phyloP scores from a whole-genome alignment of 2,797 vertebrate species.

The Streptopelia turtur region DNA sequence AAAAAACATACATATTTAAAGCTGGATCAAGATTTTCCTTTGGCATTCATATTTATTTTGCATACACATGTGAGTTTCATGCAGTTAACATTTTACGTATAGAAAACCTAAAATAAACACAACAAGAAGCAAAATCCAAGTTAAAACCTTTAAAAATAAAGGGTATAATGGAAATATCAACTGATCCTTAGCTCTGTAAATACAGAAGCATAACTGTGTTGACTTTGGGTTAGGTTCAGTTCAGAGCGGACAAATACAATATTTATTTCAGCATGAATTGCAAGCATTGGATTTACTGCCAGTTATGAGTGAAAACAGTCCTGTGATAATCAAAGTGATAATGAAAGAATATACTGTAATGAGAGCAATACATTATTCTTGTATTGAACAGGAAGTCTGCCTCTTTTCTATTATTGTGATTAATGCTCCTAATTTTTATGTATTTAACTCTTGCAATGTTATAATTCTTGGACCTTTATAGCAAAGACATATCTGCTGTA shows the following conservation, averaged over 20 bases:
- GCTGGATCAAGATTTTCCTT: background rate
- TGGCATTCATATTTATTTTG: slow-evolving; percentile 34
- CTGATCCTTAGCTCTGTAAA: slow-evolving; percentile 56
- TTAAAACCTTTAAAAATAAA: slow-evolving; percentile 63
- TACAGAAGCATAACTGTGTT: slow-evolving; percentile 52
- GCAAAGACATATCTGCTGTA: background rate
- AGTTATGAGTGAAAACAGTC: slow-evolving; percentile 33
- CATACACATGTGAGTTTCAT: slow-evolving; percentile 16
- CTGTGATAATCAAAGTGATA: slow-evolving; percentile 45
- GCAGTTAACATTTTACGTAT: slow-evolving; percentile 58
- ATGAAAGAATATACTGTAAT: slow-evolving; percentile 8
- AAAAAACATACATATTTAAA: slow-evolving; percentile 19
- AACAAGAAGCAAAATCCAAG: slow-evolving; percentile 49
- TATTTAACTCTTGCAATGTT: background rate
- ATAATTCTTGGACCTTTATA: background rate
- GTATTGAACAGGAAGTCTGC: background rate
- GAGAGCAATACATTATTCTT: background rate
- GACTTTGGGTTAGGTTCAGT: slow-evolving; percentile 58
- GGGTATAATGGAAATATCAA: slow-evolving; percentile 36
- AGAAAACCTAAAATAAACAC: slow-evolving; percentile 39
- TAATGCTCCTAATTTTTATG: background rate
- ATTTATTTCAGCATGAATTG: slow-evolving; percentile 57
- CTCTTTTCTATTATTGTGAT: background rate
- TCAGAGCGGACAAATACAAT: slow-evolving; percentile 41
- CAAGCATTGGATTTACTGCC: slow-evolving; percentile 9